Conservation (phyloP, 92 coral and sea anemone species). For the Epizoanthus scotinus region DNA sequence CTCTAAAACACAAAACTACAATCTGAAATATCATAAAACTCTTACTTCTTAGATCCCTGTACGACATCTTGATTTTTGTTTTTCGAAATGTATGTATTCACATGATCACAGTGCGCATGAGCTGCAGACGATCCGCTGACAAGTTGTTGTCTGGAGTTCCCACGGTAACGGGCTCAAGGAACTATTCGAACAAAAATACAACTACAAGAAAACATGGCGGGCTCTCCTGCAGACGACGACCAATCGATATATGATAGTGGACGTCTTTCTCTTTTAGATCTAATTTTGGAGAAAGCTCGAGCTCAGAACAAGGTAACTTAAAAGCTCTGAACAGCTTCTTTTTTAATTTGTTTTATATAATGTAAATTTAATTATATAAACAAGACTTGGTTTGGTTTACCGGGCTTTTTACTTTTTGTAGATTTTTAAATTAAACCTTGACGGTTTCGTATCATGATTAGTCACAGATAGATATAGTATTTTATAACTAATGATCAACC, state of each 20-base stretch:
- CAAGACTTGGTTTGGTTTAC: no score
- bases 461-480: no score
- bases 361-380: no score
- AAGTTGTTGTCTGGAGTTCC: conserved; percentile 63
- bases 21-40: neutral
- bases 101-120: conserved; percentile 77
- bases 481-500: no score
- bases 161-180: conserved; percentile 59
- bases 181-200: conserved; percentile 32
- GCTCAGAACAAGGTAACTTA: conserved; percentile 91
- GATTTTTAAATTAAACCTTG: no score
- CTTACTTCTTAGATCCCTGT: conserved; percentile 99
- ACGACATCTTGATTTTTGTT: conserved; percentile 84
- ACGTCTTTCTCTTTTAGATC: conserved; percentile 86
- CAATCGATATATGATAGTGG: conserved; percentile 74
- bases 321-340: neutral
- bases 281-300: conserved; percentile 87
- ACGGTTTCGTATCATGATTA: no score
- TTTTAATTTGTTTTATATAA: neutral
- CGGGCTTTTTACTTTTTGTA: no score
- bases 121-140: conserved; percentile 67
- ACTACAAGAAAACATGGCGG: conserved; percentile 85
- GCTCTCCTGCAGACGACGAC: conserved; percentile 76
- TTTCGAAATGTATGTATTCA: conserved; percentile 27
- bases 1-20: neutral